Evolutionary conservation across 2,797 vertebrate genomes (phyloP).

Genomic region (Onychomys torridus): DNA sequence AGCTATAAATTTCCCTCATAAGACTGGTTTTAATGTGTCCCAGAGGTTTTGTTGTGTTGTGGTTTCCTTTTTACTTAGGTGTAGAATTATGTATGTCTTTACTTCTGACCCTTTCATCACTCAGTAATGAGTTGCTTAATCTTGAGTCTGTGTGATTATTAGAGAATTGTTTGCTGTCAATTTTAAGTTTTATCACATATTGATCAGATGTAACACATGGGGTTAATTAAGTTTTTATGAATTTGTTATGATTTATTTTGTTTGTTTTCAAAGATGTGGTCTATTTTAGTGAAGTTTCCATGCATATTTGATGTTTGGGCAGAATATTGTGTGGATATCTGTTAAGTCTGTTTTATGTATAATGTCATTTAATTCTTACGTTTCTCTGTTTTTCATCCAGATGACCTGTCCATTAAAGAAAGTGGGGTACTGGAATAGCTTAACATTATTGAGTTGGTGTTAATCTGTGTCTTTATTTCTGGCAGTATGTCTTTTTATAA

Average conservation of each 20-base stretch:
- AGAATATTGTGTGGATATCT: too few relatives aligned
- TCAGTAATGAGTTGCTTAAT: neutral
- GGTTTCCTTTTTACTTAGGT: neutral
- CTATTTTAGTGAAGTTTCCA: neutral
- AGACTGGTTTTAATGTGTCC: neutral
- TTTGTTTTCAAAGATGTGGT: neutral
- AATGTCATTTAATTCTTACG: neutral
- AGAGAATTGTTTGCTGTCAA: too few relatives aligned
- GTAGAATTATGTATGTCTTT: neutral
- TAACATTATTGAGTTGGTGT: too few relatives aligned
- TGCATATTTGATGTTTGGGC: neutral
- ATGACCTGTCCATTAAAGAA: too few relatives aligned
- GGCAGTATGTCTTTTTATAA: too few relatives aligned
- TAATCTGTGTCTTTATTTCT: too few relatives aligned
- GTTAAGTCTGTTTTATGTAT: neutral
- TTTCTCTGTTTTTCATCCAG: too few relatives aligned
- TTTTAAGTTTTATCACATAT: neutral
- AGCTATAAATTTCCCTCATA: too few relatives aligned
- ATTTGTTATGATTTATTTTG: neutral
- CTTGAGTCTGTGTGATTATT: neutral
- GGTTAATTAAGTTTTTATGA: neutral
- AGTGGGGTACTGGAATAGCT: too few relatives aligned
- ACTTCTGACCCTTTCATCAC: neutral
- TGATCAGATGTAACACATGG: neutral
- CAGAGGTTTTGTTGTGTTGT: neutral